These are phyloP conservation scores for Drosophila anceps DNA, from an alignment of 2,888 invertebrate genomes.

Conservation along the genomic window DNA sequence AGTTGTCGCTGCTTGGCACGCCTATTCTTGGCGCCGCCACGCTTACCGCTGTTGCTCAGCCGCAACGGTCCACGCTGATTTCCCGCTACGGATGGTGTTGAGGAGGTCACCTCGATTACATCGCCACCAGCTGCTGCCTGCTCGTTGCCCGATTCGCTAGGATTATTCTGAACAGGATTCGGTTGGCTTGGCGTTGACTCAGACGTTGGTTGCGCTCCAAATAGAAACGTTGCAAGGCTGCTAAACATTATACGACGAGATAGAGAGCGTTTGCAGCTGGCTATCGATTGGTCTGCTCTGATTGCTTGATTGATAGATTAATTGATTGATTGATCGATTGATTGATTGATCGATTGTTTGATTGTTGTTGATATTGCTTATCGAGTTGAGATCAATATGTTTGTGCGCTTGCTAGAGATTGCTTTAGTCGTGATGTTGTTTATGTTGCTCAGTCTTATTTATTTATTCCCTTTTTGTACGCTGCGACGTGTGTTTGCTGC, in stretches of 20 bases:
- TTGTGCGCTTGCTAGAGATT: constrained; percentile 51
- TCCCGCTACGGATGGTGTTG: constrained; percentile 83
- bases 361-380: constrained; percentile 61
- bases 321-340: constrained; percentile 34
- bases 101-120: constrained; percentile 80
- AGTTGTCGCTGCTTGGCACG: constrained; percentile 55
- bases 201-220: constrained; percentile 84
- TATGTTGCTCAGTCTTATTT: constrained; percentile 70
- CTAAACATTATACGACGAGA: constrained; percentile 87
- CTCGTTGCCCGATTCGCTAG: constrained; percentile 49
- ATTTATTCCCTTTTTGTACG: constrained; percentile 47
- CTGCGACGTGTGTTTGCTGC: constrained; percentile 27
- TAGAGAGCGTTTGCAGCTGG: constrained; percentile 29
- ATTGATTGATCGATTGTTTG: constrained; percentile 27
- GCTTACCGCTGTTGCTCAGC: constrained; percentile 30
- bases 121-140: constrained; percentile 53
- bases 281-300: constrained; percentile 6
- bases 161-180: constrained; percentile 55
- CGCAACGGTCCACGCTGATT: constrained; percentile 56
- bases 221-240: constrained; percentile 87
- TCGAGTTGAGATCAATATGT: constrained; percentile 64
- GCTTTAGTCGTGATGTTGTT: constrained; percentile 53
- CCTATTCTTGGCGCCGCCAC: constrained; percentile 48
- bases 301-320: constrained; percentile 2
- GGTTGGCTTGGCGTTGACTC: constrained; percentile 60